Conservation (phyloP, 1,140 invertebrate genomes). For the Brachionus paranguensis region DNA sequence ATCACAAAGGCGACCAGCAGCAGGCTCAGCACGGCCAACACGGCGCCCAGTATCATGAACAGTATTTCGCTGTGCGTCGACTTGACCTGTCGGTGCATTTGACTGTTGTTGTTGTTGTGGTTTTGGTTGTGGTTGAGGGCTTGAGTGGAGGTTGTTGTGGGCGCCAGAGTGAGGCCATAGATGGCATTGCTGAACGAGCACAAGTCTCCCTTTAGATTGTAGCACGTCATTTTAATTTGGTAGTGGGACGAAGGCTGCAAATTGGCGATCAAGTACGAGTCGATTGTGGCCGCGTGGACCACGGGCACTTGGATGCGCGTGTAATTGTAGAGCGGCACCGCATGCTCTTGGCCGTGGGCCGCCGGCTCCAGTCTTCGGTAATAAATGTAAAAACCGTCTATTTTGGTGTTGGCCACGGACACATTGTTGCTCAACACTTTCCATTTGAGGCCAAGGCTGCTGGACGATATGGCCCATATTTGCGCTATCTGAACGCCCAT, state of each 20-base stretch:
- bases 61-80: slow-evolving; percentile 47
- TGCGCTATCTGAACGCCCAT: slow-evolving; percentile 13
- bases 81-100: not conserved
- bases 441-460: slow-evolving; percentile 1
- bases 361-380: not conserved
- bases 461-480: slow-evolving; percentile 28
- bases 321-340: slow-evolving; percentile 24
- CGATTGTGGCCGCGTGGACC: not conserved
- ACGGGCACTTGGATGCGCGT: slow-evolving; percentile 5
- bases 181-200: slow-evolving; percentile 38
- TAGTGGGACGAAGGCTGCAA: not conserved
- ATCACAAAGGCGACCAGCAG: slow-evolving; percentile 51
- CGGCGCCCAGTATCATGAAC: slow-evolving; percentile 53
- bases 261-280: slow-evolving; percentile 33
- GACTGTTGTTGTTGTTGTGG: not conserved
- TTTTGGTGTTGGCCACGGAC: not conserved
- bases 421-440: not conserved
- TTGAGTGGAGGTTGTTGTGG: not conserved
- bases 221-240: slow-evolving; percentile 1
- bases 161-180: not conserved
- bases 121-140: not conserved
- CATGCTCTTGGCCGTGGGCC: not conserved
- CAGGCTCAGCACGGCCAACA: slow-evolving; percentile 51
- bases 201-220: slow-evolving; percentile 31
- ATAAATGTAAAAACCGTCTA: slow-evolving; percentile 37